Base-by-base conservation (phyloP, 2,113 vertebrate genomes). In the Neolamprologus cancellatus region DNA sequence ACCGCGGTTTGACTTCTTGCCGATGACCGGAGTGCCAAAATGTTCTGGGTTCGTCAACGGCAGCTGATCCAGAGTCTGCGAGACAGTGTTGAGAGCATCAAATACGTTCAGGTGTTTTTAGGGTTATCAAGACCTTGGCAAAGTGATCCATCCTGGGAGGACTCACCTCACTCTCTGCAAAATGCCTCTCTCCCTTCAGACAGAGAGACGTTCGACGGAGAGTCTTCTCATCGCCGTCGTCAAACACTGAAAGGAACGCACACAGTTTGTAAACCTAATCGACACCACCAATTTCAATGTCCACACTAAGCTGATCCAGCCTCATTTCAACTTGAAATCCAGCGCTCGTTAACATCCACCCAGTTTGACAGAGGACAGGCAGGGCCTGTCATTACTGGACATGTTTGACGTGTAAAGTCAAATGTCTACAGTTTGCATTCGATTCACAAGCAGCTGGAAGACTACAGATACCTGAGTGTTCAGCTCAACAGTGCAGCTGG, bases 1-100 rank as follows among this genome's bases (percentile, higher is more conserved):
- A 52, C 94, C 93, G 0, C 99, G 95, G 80, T 99, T 99, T 0
- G 97, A 97, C 94, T 99, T 99, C 95, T 99, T 99, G 46, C 97
- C 98, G 90, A 99, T 99, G 92, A 99, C 99, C 34, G 99, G 99
- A 18, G 99, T 99, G 86, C 98, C 98, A 90, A 99, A 99, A 93
- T 99, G 99, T 93, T 99, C 99, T 9, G 99, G 99, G 91, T 99
- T 99, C 5, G 99, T 99, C 88, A 99, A 91, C 32, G 99, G 99
- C 91, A 99, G 97, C 89, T 99, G 99, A 94, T 99, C 98, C 94
- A 99, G 94, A 1, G 99, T 99, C 99, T 99, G 87, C 3, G 7
- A 5, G 44, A 11, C 32, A 53, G 50, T 10, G 5, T 30, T 1
- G 5, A 3, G 34, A 86, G 87, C 18, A 81, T 64, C 41, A 5